Evolutionary conservation across 1,140 invertebrate genomes (phyloP).

Genomic region (Orchestia grillus): DNA sequence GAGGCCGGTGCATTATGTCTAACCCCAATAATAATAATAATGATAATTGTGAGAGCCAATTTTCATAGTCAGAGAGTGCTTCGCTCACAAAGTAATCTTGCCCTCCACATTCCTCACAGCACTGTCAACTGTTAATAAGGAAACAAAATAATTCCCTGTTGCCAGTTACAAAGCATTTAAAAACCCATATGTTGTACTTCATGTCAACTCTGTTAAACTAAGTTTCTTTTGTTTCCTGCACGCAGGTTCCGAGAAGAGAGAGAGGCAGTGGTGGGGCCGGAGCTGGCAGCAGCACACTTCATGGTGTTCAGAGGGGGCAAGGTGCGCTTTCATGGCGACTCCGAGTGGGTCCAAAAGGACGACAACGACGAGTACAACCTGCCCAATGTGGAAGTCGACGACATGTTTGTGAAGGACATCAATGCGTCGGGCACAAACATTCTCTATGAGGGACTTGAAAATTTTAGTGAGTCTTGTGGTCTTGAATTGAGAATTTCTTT

Average conservation of each 20-base stretch:
- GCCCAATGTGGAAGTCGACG: neutral
- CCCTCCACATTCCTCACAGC: too few relatives aligned
- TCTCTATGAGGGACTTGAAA: slow-evolving; percentile 1
- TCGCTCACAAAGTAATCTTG: too few relatives aligned
- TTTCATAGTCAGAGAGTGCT: too few relatives aligned
- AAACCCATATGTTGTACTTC: neutral
- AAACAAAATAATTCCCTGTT: too few relatives aligned
- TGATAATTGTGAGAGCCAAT: too few relatives aligned
- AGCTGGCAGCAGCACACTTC: slow-evolving; percentile 20
- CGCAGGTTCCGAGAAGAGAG: neutral
- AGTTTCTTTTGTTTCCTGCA: neutral
- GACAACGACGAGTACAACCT: neutral
- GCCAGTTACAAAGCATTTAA: neutral
- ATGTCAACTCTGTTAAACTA: neutral
- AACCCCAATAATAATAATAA: too few relatives aligned
- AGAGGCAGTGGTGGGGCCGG: neutral
- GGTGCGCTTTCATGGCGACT: neutral
- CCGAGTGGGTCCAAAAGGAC: neutral
- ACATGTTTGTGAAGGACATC: neutral
- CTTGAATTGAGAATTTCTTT: neutral
- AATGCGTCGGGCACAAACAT: neutral
- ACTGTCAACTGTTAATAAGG: too few relatives aligned
- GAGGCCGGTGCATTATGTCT: too few relatives aligned
- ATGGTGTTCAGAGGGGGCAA: neutral
- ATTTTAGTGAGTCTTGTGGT: slow-evolving; percentile 20